Conservation (phyloP, 2,797 vertebrate genomes). For the Orestias chungarensis region DNA sequence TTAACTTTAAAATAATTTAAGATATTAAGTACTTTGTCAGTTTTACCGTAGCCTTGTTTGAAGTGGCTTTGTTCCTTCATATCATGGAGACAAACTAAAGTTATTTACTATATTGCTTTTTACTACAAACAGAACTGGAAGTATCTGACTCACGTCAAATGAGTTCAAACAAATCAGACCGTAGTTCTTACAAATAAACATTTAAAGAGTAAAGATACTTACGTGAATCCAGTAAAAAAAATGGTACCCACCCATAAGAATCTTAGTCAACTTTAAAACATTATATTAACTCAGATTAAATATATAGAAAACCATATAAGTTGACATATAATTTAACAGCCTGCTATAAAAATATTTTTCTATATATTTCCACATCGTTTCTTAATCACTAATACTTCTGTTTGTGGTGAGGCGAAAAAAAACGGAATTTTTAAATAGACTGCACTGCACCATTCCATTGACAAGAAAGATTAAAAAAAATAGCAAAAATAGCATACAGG, state of each 20-base stretch:
- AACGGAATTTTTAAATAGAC: background rate
- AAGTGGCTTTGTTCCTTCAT: background rate
- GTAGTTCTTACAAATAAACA: slow-evolving; percentile 1
- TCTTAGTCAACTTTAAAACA: background rate
- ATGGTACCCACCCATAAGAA: background rate
- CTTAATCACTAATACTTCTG: background rate
- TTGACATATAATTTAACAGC: no score
- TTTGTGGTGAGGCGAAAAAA: background rate
- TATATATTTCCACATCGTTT: no score
- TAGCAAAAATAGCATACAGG: background rate
- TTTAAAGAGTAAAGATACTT: slow-evolving; percentile 7
- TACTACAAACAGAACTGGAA: background rate
- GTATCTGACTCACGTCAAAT: background rate
- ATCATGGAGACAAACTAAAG: background rate
- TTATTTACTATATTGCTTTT: background rate
- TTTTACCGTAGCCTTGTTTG: background rate
- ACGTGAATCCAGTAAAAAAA: background rate
- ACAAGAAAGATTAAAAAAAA: background rate
- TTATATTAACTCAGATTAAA: background rate
- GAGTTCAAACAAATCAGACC: background rate
- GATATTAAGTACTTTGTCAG: no score
- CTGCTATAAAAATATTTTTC: no score
- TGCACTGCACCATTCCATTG: background rate
- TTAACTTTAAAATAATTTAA: no score
- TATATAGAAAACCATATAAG: background rate